Percentiles rank a stretch among this genome's conserved stretches.
Evolutionary conservation across 2,113 vertebrate species (phyloP).

Genomic region (Fulica atra): DNA sequence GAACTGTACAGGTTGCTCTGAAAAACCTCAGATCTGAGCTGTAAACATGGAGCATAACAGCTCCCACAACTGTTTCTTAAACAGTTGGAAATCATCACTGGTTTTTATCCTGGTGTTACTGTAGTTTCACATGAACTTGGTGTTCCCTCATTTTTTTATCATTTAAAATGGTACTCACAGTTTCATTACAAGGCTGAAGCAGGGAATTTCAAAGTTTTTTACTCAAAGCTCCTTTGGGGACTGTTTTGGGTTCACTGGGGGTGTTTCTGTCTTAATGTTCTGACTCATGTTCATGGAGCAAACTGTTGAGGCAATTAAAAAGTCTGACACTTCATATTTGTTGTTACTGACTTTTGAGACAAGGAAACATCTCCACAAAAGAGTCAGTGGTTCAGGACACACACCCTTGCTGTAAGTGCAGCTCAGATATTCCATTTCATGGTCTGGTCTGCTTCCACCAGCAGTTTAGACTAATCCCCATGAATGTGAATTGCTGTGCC

Average conservation of each 20-base stretch:
- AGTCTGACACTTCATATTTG: neutral
- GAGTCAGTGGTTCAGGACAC: neutral
- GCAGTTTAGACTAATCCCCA: neutral
- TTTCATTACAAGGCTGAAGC: neutral
- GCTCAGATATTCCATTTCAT: neutral
- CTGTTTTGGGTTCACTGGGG: neutral
- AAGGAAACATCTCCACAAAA: neutral
- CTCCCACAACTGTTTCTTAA: neutral
- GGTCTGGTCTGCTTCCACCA: neutral
- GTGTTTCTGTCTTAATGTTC: neutral
- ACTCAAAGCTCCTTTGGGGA: neutral
- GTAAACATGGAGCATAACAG: neutral
- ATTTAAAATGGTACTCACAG: neutral
- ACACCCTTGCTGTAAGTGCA: neutral
- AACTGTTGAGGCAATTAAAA: neutral
- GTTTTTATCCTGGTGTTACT: neutral
- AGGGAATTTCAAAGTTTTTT: neutral
- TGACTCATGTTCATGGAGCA: neutral
- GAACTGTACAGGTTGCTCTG: neutral
- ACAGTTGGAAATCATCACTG: neutral
- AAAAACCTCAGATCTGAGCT: neutral
- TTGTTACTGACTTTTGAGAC: accelerated
- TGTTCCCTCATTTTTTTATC: neutral
- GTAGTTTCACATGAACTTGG: neutral
- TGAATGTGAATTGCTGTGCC: neutral